Evolutionary conservation across 35 echinoderm and acorn worm species (phyloP), one percentile per base, ranked within the genome.

Genomic region (Heliocidaris erythrogramma): DNA sequence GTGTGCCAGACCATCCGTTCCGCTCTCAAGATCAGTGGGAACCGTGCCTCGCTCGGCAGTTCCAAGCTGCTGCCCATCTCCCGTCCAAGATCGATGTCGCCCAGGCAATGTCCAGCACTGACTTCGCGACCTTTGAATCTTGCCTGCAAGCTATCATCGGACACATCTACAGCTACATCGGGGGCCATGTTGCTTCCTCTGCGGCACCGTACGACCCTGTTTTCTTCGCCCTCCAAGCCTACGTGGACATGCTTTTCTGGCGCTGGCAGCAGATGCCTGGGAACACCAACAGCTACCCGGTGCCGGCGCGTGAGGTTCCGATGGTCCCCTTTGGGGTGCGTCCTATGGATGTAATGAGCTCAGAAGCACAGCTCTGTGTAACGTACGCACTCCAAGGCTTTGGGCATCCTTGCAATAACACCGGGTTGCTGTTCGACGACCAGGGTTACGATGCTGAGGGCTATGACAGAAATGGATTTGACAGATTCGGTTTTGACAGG

Each of bases 231-330:
- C 50, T 99, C 17, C 98, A 99, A n/a, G 89, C 98, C 17, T 99
- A 99, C 52, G 94, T 97, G 0, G 98, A 99, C 85, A 99, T 97
- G 98, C 94, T 99, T 13, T 99, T 96, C 94, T 97, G 97, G 98
- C 90, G 94, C 0, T 99, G 98, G 98, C 98, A 97, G 60, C 95
- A 97, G 27, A 96, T 86, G 50, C 48, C 93, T 2, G 92, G 96
- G 0, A 96, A 97, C 30, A 30, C 18, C 32, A 92, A 96, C 48
- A 97, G 86, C 42, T 96, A 96, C 47, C 97, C 98, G 49, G 52
- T 88, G 24, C 95, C 95, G 88, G 93, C 96, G 9, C 49, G 95
- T 1, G 89, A 95, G 78, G 91, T 97, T 13, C 95, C 95, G 18
- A 95, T 99, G 95, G 95, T 99, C 30, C 97, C 98, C 16, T 97